phyloP scores from a whole-genome alignment of 2,797 vertebrate species.

The Erpetoichthys calabaricus region DNA sequence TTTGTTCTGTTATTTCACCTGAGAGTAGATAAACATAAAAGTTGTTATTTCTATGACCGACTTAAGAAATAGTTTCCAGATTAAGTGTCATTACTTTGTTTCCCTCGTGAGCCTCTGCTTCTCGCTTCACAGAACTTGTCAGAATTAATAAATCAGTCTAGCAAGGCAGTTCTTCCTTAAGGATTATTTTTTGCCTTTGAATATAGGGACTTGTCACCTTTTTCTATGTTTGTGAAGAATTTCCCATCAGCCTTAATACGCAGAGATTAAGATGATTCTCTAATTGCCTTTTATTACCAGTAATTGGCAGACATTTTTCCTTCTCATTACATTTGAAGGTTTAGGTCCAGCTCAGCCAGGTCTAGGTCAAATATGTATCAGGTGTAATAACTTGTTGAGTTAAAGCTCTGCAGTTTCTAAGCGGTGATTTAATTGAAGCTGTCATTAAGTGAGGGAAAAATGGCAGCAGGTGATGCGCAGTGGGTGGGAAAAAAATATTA shows the following conservation, averaged over 20 bases:
- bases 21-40: too few species aligned
- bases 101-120: neutral
- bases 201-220: constrained; percentile 17
- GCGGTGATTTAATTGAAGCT: constrained; percentile 2
- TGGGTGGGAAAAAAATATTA: constrained; percentile 12
- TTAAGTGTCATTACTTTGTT: neutral
- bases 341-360: constrained; percentile 9
- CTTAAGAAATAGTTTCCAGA: too few species aligned
- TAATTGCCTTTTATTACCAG: constrained; percentile 15
- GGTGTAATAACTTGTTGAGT: constrained; percentile 16
- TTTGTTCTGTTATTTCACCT: too few species aligned
- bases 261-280: constrained; percentile 18
- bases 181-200: constrained; percentile 17
- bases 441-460: constrained; percentile 8
- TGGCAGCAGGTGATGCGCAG: constrained; percentile 3
- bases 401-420: constrained; percentile 9
- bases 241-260: constrained; percentile 24
- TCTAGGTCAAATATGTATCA: constrained; percentile 12
- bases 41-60: too few species aligned
- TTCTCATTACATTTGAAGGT: constrained; percentile 14
- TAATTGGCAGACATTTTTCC: constrained; percentile 14
- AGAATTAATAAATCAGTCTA: constrained; percentile 10
- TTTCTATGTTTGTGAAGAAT: constrained; percentile 22
- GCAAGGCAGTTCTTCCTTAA: constrained; percentile 3
- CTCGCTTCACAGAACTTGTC: constrained; percentile 8